These are phyloP conservation scores for Mythimna lalbum DNA, from an alignment of 2,888 invertebrate genomes.

Conservation along the genomic window DNA sequence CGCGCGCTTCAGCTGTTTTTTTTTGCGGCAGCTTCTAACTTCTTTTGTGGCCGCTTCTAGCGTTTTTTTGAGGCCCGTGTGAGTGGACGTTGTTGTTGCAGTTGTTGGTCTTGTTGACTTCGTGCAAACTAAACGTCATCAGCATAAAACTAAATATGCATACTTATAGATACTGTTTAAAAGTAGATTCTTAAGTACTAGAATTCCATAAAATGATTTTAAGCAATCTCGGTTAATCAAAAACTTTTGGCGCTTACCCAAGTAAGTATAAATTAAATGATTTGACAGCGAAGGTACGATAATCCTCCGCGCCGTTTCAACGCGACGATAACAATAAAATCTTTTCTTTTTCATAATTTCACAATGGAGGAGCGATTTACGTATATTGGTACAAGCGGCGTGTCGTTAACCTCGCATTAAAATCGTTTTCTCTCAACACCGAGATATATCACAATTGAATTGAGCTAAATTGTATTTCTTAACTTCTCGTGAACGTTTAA, in stretches of 20 bases:
- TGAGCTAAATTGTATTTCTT: slow-evolving; percentile 49
- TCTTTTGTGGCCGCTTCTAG: no score
- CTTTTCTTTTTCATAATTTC: slow-evolving; percentile 48
- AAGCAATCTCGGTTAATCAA: slow-evolving; percentile 13
- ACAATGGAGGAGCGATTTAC: slow-evolving; percentile 40
- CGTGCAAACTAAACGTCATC: not conserved
- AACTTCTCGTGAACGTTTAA: slow-evolving; percentile 36
- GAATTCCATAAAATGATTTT: not conserved
- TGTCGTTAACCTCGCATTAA: slow-evolving; percentile 48
- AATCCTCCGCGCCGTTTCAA: slow-evolving; percentile 41
- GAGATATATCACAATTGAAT: slow-evolving; percentile 54
- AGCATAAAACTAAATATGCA: not conserved
- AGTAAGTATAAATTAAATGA: slow-evolving; percentile 29
- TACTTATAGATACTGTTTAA: no score
- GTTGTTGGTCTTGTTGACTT: not conserved
- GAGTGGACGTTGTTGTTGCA: no score
- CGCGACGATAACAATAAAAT: slow-evolving; percentile 38
- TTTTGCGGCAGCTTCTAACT: no score
- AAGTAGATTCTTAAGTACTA: not conserved
- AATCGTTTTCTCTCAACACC: slow-evolving; percentile 41
- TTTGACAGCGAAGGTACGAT: slow-evolving; percentile 41
- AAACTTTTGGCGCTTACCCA: slow-evolving; percentile 15
- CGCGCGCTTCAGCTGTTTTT: no score
- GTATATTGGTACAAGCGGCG: slow-evolving; percentile 43
- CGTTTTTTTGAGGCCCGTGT: no score